Conservation (phyloP, 1,140 invertebrate species). For the Lanistes nyassanus region DNA sequence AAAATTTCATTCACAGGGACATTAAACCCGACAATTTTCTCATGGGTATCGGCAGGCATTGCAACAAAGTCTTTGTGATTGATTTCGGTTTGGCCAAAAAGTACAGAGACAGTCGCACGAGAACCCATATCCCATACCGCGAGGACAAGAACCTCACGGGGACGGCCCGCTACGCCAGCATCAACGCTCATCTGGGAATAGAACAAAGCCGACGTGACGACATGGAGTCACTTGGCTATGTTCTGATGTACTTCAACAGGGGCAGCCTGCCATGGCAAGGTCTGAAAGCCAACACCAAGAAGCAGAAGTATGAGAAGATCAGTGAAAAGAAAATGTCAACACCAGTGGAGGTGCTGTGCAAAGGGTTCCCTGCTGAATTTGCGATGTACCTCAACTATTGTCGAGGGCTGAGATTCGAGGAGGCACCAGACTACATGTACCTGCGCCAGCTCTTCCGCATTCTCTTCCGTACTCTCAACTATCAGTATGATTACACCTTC, state of each 20-base stretch:
- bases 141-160: conserved; percentile 98
- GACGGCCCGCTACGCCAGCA: conserved; percentile 89
- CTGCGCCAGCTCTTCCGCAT: conserved; percentile 97
- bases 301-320: conserved; percentile 97
- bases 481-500: conserved; percentile 99
- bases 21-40: conserved; percentile 69
- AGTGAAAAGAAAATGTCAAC: conserved; percentile 98
- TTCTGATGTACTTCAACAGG: conserved; percentile 94
- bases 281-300: conserved; percentile 80
- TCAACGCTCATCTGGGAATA: conserved; percentile 93
- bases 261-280: conserved; percentile 95
- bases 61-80: conserved; percentile 95
- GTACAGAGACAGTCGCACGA: conserved; percentile 87
- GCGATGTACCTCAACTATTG: conserved; percentile 98
- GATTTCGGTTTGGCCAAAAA: conserved; percentile 98
- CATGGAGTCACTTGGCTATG: conserved; percentile 96
- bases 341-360: conserved; percentile 92
- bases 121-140: conserved; percentile 90
- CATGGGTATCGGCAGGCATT: conserved; percentile 93
- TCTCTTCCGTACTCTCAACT: conserved; percentile 98
- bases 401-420: conserved; percentile 93
- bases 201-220: conserved; percentile 85
- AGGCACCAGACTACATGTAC: conserved; percentile 98
- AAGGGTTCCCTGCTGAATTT: conserved; percentile 96
- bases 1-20: conserved; percentile 80